These are phyloP conservation scores for Drosophila paranaensis DNA, from an alignment of 2,888 invertebrate genomes.

Conservation along the genomic window DNA sequence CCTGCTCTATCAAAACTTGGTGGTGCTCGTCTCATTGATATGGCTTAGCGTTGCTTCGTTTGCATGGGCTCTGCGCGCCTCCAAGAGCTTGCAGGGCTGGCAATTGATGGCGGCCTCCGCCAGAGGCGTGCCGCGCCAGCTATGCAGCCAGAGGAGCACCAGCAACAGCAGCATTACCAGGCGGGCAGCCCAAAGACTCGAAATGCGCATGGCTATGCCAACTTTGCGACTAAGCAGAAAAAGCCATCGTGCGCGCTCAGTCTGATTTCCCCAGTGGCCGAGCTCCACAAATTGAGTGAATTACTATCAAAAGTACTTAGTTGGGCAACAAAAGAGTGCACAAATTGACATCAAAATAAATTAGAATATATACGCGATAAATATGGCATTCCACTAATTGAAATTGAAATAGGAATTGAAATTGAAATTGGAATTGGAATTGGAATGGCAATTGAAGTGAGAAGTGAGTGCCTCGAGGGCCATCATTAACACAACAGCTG, in stretches of 20 bases:
- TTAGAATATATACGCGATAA: slow-evolving; percentile 14
- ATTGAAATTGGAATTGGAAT: neutral
- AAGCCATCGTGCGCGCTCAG: slow-evolving; percentile 43
- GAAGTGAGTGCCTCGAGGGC: slow-evolving; percentile 23
- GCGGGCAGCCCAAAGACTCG: slow-evolving; percentile 21
- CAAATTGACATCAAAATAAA: slow-evolving; percentile 17
- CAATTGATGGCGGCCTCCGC: slow-evolving; percentile 63
- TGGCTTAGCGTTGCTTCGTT: slow-evolving; percentile 45
- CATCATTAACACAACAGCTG: slow-evolving; percentile 31
- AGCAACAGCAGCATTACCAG: slow-evolving; percentile 8
- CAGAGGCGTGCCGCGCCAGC: slow-evolving; percentile 13
- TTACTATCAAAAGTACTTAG: slow-evolving; percentile 41
- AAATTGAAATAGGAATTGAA: slow-evolving; percentile 19
- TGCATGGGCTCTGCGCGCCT: slow-evolving; percentile 59
- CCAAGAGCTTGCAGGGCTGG: slow-evolving; percentile 63
- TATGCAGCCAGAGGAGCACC: slow-evolving; percentile 40
- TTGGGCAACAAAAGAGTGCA: slow-evolving; percentile 39
- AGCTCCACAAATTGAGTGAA: slow-evolving; percentile 56
- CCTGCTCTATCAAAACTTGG: slow-evolving; percentile 19
- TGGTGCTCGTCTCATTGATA: slow-evolving; percentile 29
- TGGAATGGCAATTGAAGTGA: neutral
- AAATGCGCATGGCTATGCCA: slow-evolving; percentile 44
- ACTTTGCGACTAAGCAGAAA: slow-evolving; percentile 41
- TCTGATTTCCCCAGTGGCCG: slow-evolving; percentile 62
- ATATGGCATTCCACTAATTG: slow-evolving; percentile 41